phyloP scores from a whole-genome alignment of 1,140 invertebrate genomes.

The Philopotamus ludificatus region DNA sequence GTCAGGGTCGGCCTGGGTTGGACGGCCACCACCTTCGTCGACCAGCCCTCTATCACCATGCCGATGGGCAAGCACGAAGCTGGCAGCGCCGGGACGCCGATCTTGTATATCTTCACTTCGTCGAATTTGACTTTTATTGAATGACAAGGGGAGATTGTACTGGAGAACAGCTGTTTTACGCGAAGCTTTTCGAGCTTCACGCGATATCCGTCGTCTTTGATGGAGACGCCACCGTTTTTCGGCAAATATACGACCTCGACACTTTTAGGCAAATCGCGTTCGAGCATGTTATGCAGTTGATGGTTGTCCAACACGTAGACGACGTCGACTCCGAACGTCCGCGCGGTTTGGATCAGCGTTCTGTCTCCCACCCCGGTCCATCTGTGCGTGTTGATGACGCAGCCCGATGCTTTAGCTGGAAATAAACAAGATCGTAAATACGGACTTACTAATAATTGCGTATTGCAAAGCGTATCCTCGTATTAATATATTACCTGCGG shows the following conservation, averaged over 20 bases:
- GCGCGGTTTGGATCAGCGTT: conserved; percentile 78
- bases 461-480: no score
- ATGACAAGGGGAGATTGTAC: conserved; percentile 78
- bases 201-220: conserved; percentile 70
- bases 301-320: conserved; percentile 97
- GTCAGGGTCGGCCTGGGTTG: conserved; percentile 71
- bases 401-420: conserved; percentile 84
- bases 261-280: conserved; percentile 88
- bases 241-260: conserved; percentile 92
- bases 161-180: conserved; percentile 96
- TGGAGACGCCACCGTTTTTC: conserved; percentile 95
- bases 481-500: conserved; percentile 75
- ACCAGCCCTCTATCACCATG: conserved; percentile 88
- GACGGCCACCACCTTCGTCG: conserved; percentile 85
- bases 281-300: conserved; percentile 90
- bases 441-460: conserved; percentile 38
- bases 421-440: conserved; percentile 43
- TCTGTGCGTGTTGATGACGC: conserved; percentile 97
- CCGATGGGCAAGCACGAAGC: conserved; percentile 94
- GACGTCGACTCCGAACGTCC: conserved; percentile 93
- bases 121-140: conserved; percentile 86
- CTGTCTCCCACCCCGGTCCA: conserved; percentile 94
- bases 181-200: conserved; percentile 75
- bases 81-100: conserved; percentile 88
- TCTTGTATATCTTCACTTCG: conserved; percentile 90